Base-by-base conservation (phyloP, 2,888 invertebrate species). In the Beris morrisii region DNA sequence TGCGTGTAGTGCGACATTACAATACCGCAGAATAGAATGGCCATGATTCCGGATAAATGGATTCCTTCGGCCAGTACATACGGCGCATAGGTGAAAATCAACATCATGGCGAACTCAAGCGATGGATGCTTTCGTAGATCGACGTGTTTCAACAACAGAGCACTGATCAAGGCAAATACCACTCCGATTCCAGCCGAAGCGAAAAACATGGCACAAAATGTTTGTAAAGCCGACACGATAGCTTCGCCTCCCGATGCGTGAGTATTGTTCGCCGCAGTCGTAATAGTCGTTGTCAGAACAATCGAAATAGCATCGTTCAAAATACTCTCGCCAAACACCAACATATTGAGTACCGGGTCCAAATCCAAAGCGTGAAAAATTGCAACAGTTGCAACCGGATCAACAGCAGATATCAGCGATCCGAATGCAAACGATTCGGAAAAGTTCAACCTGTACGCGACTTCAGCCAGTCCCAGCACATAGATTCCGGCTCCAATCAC, bases 1-100 rank as follows among this genome's bases (percentile, higher is more conserved):
- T 99, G 99, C 12, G 98, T 98, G 80, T 99, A 99, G 80, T 99
- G 99, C 0, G 97, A 97, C 99, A 99, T 99, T 1, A 97, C 97
- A 76, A 99, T 95, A 6, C 98, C 99, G 83, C 97, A 97, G 79
- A 98, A 97, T 72, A 99, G 82, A 75, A 99, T 99, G 6, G 99
- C 97, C 98, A 99, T 99, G 68, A 99, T 99, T 69, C 98, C 96
- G 74, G 95, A 96, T 65, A 97, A 82, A 79, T 95, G 93, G 70
- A 96, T 89, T 32, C 97, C 97, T 83, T 99, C 99, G 48, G 99
- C 98, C 66, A 99, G 83, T 3, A 96, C 97, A 82, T 99, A 99
- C 0, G 99, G 99, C 7, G 95, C 93, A 82, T 99, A 99, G 2
- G 98, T 97, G 77, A 99, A 98, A 52, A 98, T 95, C 72, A 99